A percentile compares a stretch with the other conserved stretches of the same genome.
Conservation (phyloP, 2,888 invertebrate genomes). For the Encarsia formosa region DNA sequence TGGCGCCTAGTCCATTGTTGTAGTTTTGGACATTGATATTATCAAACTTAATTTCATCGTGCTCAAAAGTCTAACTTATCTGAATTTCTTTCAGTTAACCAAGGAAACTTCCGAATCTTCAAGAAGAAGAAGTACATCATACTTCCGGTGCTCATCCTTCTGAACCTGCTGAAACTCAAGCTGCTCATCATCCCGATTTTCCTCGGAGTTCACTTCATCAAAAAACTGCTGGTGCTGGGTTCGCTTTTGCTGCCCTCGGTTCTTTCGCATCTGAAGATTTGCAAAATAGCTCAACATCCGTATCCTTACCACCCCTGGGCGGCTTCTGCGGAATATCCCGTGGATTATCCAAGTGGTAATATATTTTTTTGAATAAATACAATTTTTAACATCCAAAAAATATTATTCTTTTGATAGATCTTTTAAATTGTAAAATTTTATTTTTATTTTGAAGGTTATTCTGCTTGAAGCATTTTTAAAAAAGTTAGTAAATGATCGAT, state of each 20-base stretch:
- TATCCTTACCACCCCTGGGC: slow-evolving; percentile 40
- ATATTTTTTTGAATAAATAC: background rate
- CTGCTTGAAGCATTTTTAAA: too few relatives aligned
- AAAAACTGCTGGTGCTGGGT: slow-evolving; percentile 61
- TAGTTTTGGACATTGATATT: slow-evolving; percentile 1
- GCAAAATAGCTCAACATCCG: slow-evolving; percentile 39
- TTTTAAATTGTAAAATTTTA: too few relatives aligned
- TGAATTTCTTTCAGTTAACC: slow-evolving; percentile 17
- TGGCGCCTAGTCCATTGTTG: too few relatives aligned
- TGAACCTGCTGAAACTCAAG: slow-evolving; percentile 53
- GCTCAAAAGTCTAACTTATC: too few relatives aligned
- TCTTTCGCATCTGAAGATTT: slow-evolving; percentile 52
- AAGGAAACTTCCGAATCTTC: slow-evolving; percentile 32
- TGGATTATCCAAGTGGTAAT: slow-evolving; percentile 43
- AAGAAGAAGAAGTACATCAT: slow-evolving; percentile 80
- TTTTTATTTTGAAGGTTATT: too few relatives aligned
- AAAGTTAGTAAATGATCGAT: too few relatives aligned
- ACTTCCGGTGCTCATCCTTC: slow-evolving; percentile 44
- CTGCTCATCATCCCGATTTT: slow-evolving; percentile 61
- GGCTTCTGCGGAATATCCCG: slow-evolving; percentile 42
- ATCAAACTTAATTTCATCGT: too few relatives aligned
- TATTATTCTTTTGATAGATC: too few relatives aligned
- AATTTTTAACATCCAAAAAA: background rate
- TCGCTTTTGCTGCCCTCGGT: slow-evolving; percentile 61
- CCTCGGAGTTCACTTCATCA: slow-evolving; percentile 62